Percentiles rank a stretch among this genome's conserved stretches.
Evolutionary conservation across 2,888 invertebrate species (phyloP).

Genomic region (Schizaphis graminum): DNA sequence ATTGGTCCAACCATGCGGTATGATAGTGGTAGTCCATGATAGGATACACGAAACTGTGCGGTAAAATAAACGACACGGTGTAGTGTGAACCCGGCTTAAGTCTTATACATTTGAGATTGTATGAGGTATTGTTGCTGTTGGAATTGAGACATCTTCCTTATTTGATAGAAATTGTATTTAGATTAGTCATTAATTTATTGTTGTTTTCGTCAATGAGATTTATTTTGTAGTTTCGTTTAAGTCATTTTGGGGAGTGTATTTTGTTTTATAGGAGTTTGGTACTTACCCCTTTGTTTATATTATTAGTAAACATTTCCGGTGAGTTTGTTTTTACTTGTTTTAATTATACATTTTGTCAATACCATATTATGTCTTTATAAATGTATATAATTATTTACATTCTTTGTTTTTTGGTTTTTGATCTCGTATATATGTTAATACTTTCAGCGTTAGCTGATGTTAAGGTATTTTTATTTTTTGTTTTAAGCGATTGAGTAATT

Average conservation of each 20-base stretch:
- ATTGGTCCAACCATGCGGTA: too few species aligned
- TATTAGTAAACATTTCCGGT: neutral
- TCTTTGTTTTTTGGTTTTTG: too few species aligned
- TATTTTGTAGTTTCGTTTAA: neutral
- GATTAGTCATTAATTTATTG: neutral
- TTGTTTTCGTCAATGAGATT: neutral
- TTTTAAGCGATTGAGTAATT: neutral
- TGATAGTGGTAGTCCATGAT: too few species aligned
- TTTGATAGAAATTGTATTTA: neutral
- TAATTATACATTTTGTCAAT: neutral
- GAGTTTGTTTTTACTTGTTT: neutral
- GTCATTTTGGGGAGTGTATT: neutral
- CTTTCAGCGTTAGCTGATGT: neutral
- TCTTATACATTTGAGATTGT: too few species aligned
- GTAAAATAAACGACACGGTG: too few species aligned
- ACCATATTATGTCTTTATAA: neutral
- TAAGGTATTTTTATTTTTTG: neutral
- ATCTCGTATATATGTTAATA: neutral
- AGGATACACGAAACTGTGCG: too few species aligned
- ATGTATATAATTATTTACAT: too few species aligned
- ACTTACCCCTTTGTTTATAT: neutral
- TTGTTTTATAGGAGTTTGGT: neutral
- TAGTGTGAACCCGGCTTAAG: too few species aligned
- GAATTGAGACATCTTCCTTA: neutral
- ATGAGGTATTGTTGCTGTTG: neutral